Evolutionary conservation across 2,113 vertebrate species (phyloP), one percentile per base, ranked within the genome.

Genomic region (Clarias gariepinus): DNA sequence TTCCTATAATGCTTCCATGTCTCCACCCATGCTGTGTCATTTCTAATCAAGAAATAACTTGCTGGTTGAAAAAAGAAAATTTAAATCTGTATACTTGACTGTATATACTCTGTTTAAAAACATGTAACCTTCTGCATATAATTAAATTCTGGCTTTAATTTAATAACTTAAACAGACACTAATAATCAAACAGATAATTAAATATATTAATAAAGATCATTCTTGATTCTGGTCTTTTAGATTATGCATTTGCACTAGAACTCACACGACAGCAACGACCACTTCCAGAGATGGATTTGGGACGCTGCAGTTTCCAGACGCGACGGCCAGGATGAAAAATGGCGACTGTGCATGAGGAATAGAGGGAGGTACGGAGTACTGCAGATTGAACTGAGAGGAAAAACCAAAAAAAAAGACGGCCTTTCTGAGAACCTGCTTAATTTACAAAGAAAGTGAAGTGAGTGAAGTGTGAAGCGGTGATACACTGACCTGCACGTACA

Each of bases 281-380:
- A 95, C 83, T 15, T 82, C 81, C 84, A 94, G 21, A 25, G 55
- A 52, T 25, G 88, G 68, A 0, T 91, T 68, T 81, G 69, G 86
- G 76, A 1, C 12, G 28, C 81, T 85, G 82, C 95, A 95, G 18
- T 86, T 80, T 1, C 87, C 87, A 33, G 86, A 57, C 4, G 81
- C 73, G 36, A 9, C 52, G 3, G 91, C 71, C 0, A 89, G 84
- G 91, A 95, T 52, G 90, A 76, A 88, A 89, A 95, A 95, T 66
- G 91, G 84, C 1, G 93, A 90, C 86, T 87, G 91, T 81, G 93
- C 92, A 0, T 91, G 84, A 23, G 94, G 92, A 47, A 47, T 7
- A 6, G 41, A 5, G 91, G 94, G 94, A 0, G 94, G 94, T 71
- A 95, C 85, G 91, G 94, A 94, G 92, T 94, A 95, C n/a, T 90